A percentile compares a stretch with the other conserved stretches of the same genome.
These are phyloP conservation scores for Orchesella flavescens DNA, from an alignment of 2,888 invertebrate genomes.

Conservation along the genomic window DNA sequence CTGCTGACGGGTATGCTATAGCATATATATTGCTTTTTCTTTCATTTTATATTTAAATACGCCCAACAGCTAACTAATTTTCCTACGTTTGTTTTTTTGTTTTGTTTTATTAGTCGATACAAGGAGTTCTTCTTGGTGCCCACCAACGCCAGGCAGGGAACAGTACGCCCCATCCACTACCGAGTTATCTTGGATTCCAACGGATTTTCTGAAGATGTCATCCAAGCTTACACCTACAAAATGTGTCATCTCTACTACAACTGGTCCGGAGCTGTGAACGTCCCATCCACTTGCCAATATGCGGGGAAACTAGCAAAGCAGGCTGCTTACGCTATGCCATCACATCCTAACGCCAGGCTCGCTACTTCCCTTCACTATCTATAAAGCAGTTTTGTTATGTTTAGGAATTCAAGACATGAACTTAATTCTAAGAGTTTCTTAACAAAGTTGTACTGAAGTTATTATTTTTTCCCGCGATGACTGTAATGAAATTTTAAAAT, in stretches of 20 bases:
- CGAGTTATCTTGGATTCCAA: constrained; percentile 83
- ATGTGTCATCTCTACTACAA: constrained; percentile 95
- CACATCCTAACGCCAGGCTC: background rate
- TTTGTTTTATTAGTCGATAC: constrained; percentile 80
- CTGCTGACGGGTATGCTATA: constrained; percentile 13
- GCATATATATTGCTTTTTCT: background rate
- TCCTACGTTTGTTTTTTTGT: constrained; percentile 78
- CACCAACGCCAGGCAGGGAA: constrained; percentile 89
- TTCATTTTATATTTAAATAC: background rate
- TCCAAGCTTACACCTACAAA: constrained; percentile 89
- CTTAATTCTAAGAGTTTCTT: background rate
- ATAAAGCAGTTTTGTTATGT: constrained; percentile 1
- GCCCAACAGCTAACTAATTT: background rate
- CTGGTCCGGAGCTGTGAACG: constrained; percentile 93
- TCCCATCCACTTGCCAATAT: constrained; percentile 75
- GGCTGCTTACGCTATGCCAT: constrained; percentile 3
- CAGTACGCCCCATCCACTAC: constrained; percentile 94
- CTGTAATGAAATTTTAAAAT: too few relatives aligned
- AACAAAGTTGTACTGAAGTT: too few relatives aligned
- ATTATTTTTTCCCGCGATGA: too few relatives aligned
- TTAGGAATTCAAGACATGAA: background rate
- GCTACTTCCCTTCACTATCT: constrained; percentile 23
- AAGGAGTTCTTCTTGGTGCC: constrained; percentile 92
- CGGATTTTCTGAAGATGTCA: constrained; percentile 83
- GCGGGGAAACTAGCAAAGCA: constrained; percentile 77